Base-by-base conservation (phyloP, 1,140 invertebrate species). In the Conopomorpha cramerella region DNA sequence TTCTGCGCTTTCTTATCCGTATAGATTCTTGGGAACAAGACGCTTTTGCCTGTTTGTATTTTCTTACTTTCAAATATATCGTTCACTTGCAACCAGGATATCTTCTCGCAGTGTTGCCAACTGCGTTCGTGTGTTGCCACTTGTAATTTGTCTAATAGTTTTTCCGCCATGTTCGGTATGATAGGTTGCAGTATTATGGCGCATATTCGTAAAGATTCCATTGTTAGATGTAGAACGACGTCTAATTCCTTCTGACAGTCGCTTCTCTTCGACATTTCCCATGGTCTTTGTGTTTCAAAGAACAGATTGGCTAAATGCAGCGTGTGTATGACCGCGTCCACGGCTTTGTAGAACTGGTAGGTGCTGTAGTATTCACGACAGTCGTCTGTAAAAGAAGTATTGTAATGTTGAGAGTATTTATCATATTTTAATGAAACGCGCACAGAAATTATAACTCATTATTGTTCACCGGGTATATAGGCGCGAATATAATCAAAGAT, bases 221-320 rank as follows among this genome's bases (percentile, higher is more conserved):
- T 78, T 28, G 88, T 85, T 10, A 98, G 56, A 53, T 90, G 87
- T 36, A 98, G 78, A 11, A 96, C 81, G 12, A 83, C 83, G 41
- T 89, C 79, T 7, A 97, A 62, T 47, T 89, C 63, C 32, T 71
- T 52, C n/a, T 63, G 42, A 15, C 51, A 50, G 36, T 81, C 59
- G 0, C 54, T 45, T 26, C 73, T 49, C 43, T 84, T 80, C 37
- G 56, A 55, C 30, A 98, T 78, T 44, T 86, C 80, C 96, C 96
- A 99, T 0, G 96, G 95, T 64, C 90, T 86, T 37, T 88, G 81
- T 3, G 85, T 71, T 48, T 96, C 86, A 42, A 98, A 86, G 81
- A 97, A 92, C 39, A 84, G 73, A 81, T 99, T 99, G 1, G 90
- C 84, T 16, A 81, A 67, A 55, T 89, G 86, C 6, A 97, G 67